phyloP scores from a whole-genome alignment of 2,113 vertebrate species.

The Elephantulus edwardii region DNA sequence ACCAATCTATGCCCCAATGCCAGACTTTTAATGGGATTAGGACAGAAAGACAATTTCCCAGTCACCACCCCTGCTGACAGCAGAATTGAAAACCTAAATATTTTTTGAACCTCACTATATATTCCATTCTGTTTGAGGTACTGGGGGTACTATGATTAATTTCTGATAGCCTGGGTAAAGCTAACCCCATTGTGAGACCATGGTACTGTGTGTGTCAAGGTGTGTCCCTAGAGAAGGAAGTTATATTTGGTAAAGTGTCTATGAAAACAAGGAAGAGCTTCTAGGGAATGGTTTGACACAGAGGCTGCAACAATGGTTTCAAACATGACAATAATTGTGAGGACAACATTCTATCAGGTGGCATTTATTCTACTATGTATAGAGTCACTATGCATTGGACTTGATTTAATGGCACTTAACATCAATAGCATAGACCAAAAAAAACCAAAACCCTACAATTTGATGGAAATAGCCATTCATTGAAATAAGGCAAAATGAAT shows the following conservation, averaged over 20 bases:
- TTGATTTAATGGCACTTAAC: not conserved
- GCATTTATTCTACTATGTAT: not conserved
- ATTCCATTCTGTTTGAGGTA: too few species aligned
- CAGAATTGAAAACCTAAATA: not conserved
- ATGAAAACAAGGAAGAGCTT: too few species aligned
- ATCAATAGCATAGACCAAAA: not conserved
- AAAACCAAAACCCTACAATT: not conserved
- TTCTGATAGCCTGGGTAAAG: not conserved
- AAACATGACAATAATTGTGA: too few species aligned
- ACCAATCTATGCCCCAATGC: not conserved
- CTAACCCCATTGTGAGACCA: not conserved
- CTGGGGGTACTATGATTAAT: not conserved
- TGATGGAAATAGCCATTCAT: not conserved
- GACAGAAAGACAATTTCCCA: not conserved
- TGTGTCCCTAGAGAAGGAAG: too few species aligned
- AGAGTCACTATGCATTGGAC: not conserved
- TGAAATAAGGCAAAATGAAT: not conserved
- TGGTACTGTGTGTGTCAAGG: not conserved
- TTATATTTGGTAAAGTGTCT: too few species aligned
- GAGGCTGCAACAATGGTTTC: too few species aligned
- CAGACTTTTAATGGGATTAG: not conserved
- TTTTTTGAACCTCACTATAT: not conserved
- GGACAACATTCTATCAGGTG: too few species aligned
- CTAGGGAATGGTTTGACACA: too few species aligned
- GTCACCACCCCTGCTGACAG: not conserved